Percentiles rank a stretch among this genome's conserved stretches.
These are phyloP conservation scores for Percopsis transmontana DNA, from an alignment of 2,113 vertebrate species.

Conservation along the genomic window DNA sequence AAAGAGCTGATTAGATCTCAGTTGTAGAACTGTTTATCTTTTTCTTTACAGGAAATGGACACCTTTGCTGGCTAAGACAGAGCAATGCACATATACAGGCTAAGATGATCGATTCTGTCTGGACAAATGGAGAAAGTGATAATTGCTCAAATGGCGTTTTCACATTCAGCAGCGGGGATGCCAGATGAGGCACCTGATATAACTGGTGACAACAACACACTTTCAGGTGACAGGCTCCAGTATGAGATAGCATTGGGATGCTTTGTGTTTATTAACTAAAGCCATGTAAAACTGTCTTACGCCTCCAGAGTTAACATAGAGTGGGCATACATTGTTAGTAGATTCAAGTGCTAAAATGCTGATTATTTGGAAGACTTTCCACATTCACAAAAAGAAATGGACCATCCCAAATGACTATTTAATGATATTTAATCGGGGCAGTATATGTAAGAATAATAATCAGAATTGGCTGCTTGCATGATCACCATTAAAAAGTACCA, in stretches of 20 bases:
- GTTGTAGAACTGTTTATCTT: no score
- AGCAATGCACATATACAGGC: conserved; percentile 28
- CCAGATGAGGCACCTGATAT: conserved; percentile 15
- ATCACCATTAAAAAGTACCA: no score
- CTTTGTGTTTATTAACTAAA: not conserved
- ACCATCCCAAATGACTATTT: no score
- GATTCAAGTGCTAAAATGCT: no score
- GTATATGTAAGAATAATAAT: no score
- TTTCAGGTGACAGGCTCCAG: conserved; percentile 13
- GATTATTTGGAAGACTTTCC: no score
- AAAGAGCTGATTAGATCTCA: no score
- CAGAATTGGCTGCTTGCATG: no score
- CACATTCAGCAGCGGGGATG: conserved; percentile 2
- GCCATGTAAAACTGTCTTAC: not conserved
- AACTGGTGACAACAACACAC: not conserved
- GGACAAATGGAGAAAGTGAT: not conserved
- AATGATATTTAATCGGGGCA: no score
- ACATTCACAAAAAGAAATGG: no score
- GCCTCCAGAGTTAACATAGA: no score
- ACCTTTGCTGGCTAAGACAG: not conserved
- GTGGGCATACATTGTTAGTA: no score
- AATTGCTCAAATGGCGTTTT: conserved; percentile 10
- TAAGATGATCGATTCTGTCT: conserved; percentile 30
- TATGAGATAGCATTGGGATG: not conserved
- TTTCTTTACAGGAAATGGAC: conserved; percentile 18